Percentiles rank a stretch among this genome's conserved stretches.
Conservation (phyloP, 2,797 vertebrate genomes). For the Dryobates pubescens region DNA sequence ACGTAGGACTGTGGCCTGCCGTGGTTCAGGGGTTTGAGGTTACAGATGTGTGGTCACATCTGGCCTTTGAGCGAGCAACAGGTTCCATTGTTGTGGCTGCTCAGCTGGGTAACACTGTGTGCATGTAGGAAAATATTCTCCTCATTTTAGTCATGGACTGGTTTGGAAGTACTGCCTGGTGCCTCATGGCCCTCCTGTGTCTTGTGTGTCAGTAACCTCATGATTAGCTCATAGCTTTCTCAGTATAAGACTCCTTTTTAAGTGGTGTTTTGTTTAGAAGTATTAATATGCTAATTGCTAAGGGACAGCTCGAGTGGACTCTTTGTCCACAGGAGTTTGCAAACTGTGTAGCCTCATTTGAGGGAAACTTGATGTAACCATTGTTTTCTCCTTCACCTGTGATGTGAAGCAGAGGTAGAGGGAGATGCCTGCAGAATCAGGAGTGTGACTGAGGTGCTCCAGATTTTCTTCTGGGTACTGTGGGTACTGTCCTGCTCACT, state of each 20-base stretch:
- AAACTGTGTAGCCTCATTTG: neutral
- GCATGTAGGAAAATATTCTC: fast-evolving
- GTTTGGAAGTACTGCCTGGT: neutral
- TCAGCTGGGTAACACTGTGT: neutral
- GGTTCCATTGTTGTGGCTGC: neutral
- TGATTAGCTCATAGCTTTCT: neutral
- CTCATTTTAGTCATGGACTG: neutral
- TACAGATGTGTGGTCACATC: slow-evolving; percentile 13
- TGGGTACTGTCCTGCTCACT: neutral
- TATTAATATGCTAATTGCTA: neutral
- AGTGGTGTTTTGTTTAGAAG: neutral
- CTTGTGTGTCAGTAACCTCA: neutral
- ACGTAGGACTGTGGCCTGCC: slow-evolving; percentile 50
- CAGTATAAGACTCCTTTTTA: neutral
- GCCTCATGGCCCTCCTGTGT: neutral
- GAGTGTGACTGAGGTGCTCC: neutral
- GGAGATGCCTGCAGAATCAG: neutral
- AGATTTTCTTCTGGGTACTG: neutral
- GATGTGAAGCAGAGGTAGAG: neutral
- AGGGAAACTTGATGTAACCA: neutral
- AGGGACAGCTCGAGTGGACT: neutral
- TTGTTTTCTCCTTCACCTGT: neutral
- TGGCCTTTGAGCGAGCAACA: neutral
- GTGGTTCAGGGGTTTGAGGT: slow-evolving; percentile 44
- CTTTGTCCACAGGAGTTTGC: neutral